These are phyloP conservation scores for Macroglossus sobrinus DNA, from an alignment of 2,113 vertebrate genomes.

Conservation along the genomic window DNA sequence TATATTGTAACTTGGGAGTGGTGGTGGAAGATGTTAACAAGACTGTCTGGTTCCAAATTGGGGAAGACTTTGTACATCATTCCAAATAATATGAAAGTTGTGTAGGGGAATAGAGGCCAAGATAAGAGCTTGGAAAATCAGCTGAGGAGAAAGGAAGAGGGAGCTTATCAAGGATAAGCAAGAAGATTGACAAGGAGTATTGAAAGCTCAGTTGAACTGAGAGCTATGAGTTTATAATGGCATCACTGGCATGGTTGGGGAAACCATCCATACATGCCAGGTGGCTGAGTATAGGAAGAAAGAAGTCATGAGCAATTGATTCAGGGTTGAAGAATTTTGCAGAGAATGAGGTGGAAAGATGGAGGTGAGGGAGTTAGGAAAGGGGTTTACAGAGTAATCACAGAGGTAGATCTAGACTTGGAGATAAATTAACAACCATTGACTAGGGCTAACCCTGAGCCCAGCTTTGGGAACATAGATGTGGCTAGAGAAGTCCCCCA, in stretches of 20 bases:
- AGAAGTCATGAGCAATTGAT: neutral
- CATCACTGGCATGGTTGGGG: neutral
- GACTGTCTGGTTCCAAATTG: neutral
- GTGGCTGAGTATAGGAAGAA: neutral
- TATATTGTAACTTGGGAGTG: neutral
- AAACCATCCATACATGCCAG: neutral
- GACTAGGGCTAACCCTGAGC: neutral
- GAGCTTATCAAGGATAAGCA: neutral
- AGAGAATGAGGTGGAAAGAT: neutral
- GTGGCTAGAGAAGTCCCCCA: neutral
- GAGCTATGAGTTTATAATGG: neutral
- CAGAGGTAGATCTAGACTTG: neutral
- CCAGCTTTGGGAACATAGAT: neutral
- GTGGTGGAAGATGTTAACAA: neutral
- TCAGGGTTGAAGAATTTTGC: neutral
- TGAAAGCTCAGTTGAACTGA: neutral
- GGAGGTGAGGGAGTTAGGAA: neutral
- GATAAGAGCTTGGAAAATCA: neutral
- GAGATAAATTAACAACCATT: neutral
- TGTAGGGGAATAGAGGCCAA: neutral
- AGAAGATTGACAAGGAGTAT: neutral
- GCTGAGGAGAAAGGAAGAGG: neutral
- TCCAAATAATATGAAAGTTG: neutral
- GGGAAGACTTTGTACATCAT: neutral
- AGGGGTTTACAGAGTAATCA: neutral